Conservation (phyloP, 2,888 invertebrate species). For the Macaria notata region DNA sequence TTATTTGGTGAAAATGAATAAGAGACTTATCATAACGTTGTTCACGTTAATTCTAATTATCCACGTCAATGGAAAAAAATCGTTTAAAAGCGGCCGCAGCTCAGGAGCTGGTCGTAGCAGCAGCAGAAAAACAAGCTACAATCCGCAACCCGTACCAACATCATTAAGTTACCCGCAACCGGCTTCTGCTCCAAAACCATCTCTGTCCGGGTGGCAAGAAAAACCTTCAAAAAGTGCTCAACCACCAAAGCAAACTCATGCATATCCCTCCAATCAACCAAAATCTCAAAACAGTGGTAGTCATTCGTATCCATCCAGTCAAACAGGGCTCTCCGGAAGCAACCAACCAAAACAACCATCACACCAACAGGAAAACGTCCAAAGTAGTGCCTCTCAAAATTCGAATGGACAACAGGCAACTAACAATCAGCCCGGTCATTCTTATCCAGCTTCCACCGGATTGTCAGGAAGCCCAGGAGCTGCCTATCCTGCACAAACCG, state of each 20-base stretch:
- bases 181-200: constrained; percentile 57
- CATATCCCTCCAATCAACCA: constrained; percentile 12
- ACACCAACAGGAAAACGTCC: constrained; percentile 60
- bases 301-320: constrained; percentile 47
- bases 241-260: constrained; percentile 41
- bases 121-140: constrained; percentile 54
- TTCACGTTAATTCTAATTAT: constrained; percentile 46
- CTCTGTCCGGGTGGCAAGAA: constrained; percentile 72
- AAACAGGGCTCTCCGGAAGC: constrained; percentile 56
- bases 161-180: constrained; percentile 64
- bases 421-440: constrained; percentile 50
- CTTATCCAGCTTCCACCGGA: constrained; percentile 64
- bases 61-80: constrained; percentile 57
- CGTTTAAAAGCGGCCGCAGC: constrained; percentile 60
- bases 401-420: constrained; percentile 44
- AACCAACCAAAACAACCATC: constrained; percentile 52
- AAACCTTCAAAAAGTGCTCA: constrained; percentile 53
- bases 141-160: constrained; percentile 66
- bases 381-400: constrained; percentile 56
- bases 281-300: constrained; percentile 28
- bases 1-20: constrained; percentile 44
- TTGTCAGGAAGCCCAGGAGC: constrained; percentile 57
- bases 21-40: constrained; percentile 41
- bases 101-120: constrained; percentile 63
- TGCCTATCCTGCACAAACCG: constrained; percentile 44